Base-by-base conservation (phyloP, 2,797 vertebrate genomes). In the Tadarida brasiliensis region DNA sequence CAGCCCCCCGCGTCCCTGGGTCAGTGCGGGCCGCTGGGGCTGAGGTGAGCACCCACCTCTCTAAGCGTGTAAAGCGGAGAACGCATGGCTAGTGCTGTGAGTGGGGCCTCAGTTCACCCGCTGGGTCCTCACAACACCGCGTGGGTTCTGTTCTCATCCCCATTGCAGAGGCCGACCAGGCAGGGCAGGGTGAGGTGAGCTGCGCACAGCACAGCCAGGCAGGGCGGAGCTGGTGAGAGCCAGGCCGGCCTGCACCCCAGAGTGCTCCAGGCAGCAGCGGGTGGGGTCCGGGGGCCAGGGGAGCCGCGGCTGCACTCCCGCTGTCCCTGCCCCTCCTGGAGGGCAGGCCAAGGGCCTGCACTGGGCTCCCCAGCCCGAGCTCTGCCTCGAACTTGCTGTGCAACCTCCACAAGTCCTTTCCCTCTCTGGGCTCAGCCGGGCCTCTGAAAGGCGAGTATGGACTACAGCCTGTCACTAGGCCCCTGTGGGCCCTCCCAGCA, bases 1-100 rank as follows among this genome's bases (percentile, higher is more conserved):
- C 35, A 0, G n/a, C n/a, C n/a, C n/a, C 44, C 19, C 20, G 3
- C 26, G 22, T 51, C 12, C 54, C 15, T 1, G 3, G 47, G 80
- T 76, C 44, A 17, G 8, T 12, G 19, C 1, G 3, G 16, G 39
- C 39, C 8, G 33, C 82, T 1, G 3, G 15, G 56, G 76, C 6
- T 47, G 74, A 35, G 14, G 39, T 2, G 12, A 67, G 28, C 30
- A 59, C 14, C 16, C 44, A 33, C 20, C 51, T 26, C 9, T 9
- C 7, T 9, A 11, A 56, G n/a, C 11, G 2, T 2, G n/a, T 14
- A 16, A 20, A 4, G 57, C 0, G 8, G n/a, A 11, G 61, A 57
- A 3, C 1, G 10, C 0, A 0, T 1, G 11, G 11, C 24, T 16
- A 22, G 83, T 1, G 49, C 28, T 1, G 7, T 1, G 7, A 24